A percentile compares a stretch with the other conserved stretches of the same genome.
These are phyloP conservation scores for Zaprionus ghesquierei DNA, from an alignment of 1,140 invertebrate genomes.

Conservation along the genomic window DNA sequence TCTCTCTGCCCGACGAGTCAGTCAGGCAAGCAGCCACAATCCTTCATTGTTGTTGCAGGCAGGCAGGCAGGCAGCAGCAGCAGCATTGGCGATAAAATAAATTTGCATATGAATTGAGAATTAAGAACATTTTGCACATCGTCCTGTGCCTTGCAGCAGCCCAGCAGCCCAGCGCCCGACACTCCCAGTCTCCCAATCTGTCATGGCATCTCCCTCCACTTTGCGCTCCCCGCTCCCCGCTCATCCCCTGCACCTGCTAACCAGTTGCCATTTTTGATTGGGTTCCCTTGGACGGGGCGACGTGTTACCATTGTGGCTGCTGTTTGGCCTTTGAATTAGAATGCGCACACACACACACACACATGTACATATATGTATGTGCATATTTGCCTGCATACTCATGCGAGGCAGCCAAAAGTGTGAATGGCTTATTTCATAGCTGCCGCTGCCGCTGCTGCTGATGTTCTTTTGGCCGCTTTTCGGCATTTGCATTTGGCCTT, in stretches of 20 bases:
- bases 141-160: slow-evolving; percentile 30
- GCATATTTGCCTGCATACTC: neutral
- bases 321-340: slow-evolving; percentile 79
- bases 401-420: slow-evolving; percentile 52
- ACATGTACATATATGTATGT: neutral
- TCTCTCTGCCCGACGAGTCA: slow-evolving; percentile 45
- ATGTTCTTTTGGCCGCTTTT: slow-evolving; percentile 58
- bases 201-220: neutral
- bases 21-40: slow-evolving; percentile 47
- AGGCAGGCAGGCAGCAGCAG: slow-evolving; percentile 42
- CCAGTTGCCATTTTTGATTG: slow-evolving; percentile 54
- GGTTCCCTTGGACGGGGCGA: slow-evolving; percentile 39
- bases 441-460: slow-evolving; percentile 21
- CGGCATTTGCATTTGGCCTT: slow-evolving; percentile 67
- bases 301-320: slow-evolving; percentile 71
- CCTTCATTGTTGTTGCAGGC: slow-evolving; percentile 74
- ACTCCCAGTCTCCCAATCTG: slow-evolving; percentile 3
- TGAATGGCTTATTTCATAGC: slow-evolving; percentile 73
- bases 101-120: slow-evolving; percentile 82
- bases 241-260: slow-evolving; percentile 23
- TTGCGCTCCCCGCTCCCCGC: neutral
- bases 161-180: neutral
- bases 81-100: slow-evolving; percentile 74
- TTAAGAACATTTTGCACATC: slow-evolving; percentile 81
- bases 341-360: slow-evolving; percentile 35